These are phyloP conservation scores for Aspiorhynchus laticeps DNA, from an alignment of 2,113 vertebrate genomes.

Conservation along the genomic window DNA sequence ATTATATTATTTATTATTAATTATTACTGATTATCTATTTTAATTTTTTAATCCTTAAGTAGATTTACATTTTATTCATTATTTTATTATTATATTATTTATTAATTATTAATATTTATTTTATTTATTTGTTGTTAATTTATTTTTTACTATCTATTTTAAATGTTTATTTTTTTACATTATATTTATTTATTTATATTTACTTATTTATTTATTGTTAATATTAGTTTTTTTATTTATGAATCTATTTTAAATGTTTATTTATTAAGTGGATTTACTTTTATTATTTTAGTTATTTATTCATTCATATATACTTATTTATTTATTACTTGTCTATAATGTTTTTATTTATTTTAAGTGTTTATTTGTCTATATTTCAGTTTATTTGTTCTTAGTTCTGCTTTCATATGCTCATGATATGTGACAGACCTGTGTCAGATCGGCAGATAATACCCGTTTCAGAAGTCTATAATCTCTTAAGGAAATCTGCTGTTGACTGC, in stretches of 20 bases:
- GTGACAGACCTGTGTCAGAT: too few species aligned
- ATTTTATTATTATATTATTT: not conserved
- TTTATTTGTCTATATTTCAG: not conserved
- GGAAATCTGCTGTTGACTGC: conserved; percentile 63
- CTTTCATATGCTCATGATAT: not conserved
- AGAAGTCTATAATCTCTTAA: conserved; percentile 65
- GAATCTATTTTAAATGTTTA: not conserved
- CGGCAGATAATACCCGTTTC: too few species aligned
- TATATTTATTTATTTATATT: too few species aligned
- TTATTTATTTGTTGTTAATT: too few species aligned
- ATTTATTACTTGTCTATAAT: not conserved
- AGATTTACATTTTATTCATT: not conserved
- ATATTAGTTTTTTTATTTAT: not conserved
- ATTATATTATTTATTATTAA: too few species aligned
- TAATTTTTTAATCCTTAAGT: too few species aligned
- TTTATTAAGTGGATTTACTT: not conserved
- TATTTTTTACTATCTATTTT: too few species aligned
- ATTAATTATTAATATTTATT: too few species aligned
- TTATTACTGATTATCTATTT: too few species aligned
- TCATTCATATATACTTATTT: not conserved
- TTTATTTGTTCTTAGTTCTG: not conserved
- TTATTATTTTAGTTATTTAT: not conserved
- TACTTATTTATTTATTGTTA: too few species aligned
- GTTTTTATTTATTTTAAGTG: not conserved
- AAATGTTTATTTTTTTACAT: not conserved